These are phyloP conservation scores for Plutella xylostella DNA, from an alignment of 2,888 invertebrate species.

Conservation along the genomic window DNA sequence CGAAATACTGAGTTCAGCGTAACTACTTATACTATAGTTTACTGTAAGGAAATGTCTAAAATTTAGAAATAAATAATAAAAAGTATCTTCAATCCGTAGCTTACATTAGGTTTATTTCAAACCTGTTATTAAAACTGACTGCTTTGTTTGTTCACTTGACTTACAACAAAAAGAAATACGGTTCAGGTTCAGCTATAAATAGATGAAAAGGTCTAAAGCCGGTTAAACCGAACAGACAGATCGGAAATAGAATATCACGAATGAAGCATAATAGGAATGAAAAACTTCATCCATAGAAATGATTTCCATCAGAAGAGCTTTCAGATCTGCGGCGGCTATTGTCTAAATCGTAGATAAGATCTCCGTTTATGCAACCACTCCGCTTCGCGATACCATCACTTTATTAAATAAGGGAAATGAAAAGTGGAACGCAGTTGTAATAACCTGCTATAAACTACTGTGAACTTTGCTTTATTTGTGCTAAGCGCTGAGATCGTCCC, in stretches of 20 bases:
- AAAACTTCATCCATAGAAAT: constrained; percentile 28
- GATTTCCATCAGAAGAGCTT: constrained; percentile 31
- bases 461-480: not conserved
- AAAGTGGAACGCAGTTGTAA: constrained; percentile 8
- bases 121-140: no score
- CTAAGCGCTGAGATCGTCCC: no score
- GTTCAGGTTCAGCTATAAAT: no score
- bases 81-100: no score
- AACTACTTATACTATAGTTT: no score
- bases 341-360: constrained; percentile 23
- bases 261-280: constrained; percentile 26
- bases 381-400: constrained; percentile 20
- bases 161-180: no score
- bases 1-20: no score
- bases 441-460: not conserved
- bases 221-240: not conserved
- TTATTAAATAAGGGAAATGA: constrained; percentile 21
- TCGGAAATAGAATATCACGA: not conserved
- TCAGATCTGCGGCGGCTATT: constrained; percentile 9
- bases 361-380: not conserved
- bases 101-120: no score
- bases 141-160: no score
- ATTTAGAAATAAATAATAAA: no score
- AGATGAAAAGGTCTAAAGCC: not conserved
- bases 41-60: no score